Evolutionary conservation across 2,113 vertebrate genomes (phyloP), one percentile per base, ranked within the genome.

Genomic region (Rafetus swinhoei): DNA sequence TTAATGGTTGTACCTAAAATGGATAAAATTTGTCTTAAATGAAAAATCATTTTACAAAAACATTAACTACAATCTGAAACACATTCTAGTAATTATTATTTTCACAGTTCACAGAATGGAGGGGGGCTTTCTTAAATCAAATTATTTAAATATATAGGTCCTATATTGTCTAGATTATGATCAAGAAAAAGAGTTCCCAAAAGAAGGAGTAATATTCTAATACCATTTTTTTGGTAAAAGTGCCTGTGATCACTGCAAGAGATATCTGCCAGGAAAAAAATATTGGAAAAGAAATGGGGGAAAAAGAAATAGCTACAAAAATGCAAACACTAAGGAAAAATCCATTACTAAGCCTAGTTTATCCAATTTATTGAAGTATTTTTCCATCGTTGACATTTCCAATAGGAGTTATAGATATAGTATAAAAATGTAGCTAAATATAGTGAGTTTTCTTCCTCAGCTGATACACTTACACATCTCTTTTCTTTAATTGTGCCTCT

Each of bases 401-500:
- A 96, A 53, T 39, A 85, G 2, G 79, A 94, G 81, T 60, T 1
- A 77, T 88, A 93, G 65, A 86, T 93, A 89, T 45, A 85, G 53
- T 85, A 93, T 77, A 91, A 96, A 93, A 86, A 93, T n/a, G 59
- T 32, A 92, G 79, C 88, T 92, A 95, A 93, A 53, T 35, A 91
- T 92, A 88, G 77, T 22, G 92, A 91, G 72, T 90, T 94, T 95
- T 87, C 80, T 88, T 91, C 79, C 85, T 95, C 87, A 88, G 82
- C 77, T 92, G 82, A 72, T 90, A 39, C 0, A 55, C 84, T 90
- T 82, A 89, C 83, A 83, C 92, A 95, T 82, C 76, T n/a, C 89
- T 96, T 77, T 81, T 90, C 93, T 92, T 85, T 83, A 97, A 95
- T 90, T 95, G 93, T 94, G 96, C 96, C 96, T 94, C 96, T 92